Evolutionary conservation across 2,797 vertebrate species (phyloP).

Genomic region (Lacerta agilis): DNA sequence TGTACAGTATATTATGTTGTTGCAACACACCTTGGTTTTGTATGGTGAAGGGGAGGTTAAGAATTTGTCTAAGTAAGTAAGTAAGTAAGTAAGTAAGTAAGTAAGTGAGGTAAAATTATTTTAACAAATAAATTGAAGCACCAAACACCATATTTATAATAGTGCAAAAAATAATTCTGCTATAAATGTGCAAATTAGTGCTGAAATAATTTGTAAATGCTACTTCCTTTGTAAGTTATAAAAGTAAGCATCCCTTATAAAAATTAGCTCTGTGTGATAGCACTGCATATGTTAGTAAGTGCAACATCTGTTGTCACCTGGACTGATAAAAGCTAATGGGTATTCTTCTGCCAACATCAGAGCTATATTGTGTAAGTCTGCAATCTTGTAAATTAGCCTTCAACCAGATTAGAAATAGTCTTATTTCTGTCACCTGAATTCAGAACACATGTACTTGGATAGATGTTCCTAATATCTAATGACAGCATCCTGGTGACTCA

Average conservation of each 20-base stretch:
- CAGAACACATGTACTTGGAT: neutral
- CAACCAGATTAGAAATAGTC: neutral
- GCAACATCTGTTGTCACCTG: neutral
- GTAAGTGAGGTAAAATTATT: neutral
- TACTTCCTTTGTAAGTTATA: neutral
- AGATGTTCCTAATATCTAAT: neutral
- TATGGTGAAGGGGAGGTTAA: no score
- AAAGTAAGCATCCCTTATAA: neutral
- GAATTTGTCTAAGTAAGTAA: no score
- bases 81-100: no score
- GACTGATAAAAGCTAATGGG: neutral
- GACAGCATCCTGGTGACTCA: neutral
- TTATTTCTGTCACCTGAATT: neutral
- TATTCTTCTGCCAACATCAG: neutral
- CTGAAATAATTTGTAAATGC: neutral
- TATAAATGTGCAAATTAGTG: neutral
- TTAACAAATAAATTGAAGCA: neutral
- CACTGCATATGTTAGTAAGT: neutral
- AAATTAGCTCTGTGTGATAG: neutral
- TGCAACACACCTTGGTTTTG: no score
- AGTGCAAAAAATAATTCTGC: neutral
- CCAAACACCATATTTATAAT: neutral
- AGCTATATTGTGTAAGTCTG: no score
- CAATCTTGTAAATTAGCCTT: neutral
- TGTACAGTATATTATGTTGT: no score